Base-by-base conservation (phyloP, 2,797 vertebrate species). In the Galaxias olidus region DNA sequence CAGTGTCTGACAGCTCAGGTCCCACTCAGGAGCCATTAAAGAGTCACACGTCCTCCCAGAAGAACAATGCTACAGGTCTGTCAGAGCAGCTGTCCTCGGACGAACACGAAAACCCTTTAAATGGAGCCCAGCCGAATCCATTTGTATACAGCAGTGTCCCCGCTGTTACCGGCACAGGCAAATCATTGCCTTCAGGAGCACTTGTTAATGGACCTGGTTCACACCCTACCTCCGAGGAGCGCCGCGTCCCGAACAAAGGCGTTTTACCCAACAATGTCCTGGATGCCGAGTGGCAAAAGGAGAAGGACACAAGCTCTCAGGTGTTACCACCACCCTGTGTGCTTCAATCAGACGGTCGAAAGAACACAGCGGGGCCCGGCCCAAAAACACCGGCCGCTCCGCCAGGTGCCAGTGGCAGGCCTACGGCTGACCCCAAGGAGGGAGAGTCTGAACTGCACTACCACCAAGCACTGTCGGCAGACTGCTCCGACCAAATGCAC, bases 201-300 rank as follows among this genome's bases (percentile, higher is more conserved):
- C 91, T 93, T 94, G 93, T 95, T 95, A 99, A 98, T 95, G 95
- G 96, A 94, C 94, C 96, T 94, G 94, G 91, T 95, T 96, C 95
- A 94, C 94, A 95, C 95, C 91, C 93, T 90, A 88, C 90, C 92
- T 91, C 93, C 92, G 89, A 94, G 86, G 95, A 96, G 89, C 93
- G 92, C 93, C 91, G 90, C 87, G 94, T 74, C 90, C 92, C 92
- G 92, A 96, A 91, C 93, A 94, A 96, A 93, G 90, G 93, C 66
- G 74, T 91, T 93, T 93, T 92, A 68, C 88, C 94, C 91, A 89
- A 91, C 90, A 87, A 89, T 91, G 94, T 94, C 91, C 90, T 82
- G 84, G 91, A 95, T 82, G 84, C 92, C 79, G 85, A 83, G 81
- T 91, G 89, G 88, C 92, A 91, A 86, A 91, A 79, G 58, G 61